Conservation (phyloP, 2,888 invertebrate genomes). For the Epirrhoe tristata region DNA sequence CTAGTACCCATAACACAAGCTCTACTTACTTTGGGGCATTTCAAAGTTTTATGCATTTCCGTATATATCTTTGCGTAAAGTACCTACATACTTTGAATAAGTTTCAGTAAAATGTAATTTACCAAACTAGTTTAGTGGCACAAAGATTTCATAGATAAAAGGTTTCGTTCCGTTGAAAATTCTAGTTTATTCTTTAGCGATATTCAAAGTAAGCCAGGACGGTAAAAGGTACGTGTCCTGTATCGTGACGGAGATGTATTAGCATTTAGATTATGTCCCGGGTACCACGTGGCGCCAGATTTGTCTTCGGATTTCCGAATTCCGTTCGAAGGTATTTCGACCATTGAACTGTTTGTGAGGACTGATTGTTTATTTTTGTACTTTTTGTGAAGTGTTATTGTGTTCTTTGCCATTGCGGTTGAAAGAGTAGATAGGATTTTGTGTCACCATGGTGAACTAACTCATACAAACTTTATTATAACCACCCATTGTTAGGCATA, state of each 20-base stretch:
- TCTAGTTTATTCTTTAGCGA: constrained; percentile 29
- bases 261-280: constrained; percentile 78
- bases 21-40: too few species aligned
- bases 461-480: too few species aligned
- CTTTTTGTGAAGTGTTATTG: neutral
- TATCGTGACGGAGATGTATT: constrained; percentile 65
- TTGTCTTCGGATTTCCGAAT: constrained; percentile 28
- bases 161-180: constrained; percentile 13
- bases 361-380: neutral
- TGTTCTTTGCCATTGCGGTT: too few species aligned
- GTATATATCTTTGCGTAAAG: too few species aligned
- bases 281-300: constrained; percentile 58
- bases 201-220: constrained; percentile 40
- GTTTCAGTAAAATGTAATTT: neutral
- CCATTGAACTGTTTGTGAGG: constrained; percentile 19
- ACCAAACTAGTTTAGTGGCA: neutral
- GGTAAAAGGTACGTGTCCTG: constrained; percentile 45
- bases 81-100: too few species aligned
- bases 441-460: too few species aligned
- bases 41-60: too few species aligned
- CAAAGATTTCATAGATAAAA: neutral
- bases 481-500: too few species aligned
- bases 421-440: neutral
- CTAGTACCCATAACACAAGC: too few species aligned
- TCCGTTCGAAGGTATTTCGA: constrained; percentile 20